A percentile compares a stretch with the other conserved stretches of the same genome.
Conservation (phyloP, 1,140 invertebrate genomes). For the Heterodera schachtii region DNA sequence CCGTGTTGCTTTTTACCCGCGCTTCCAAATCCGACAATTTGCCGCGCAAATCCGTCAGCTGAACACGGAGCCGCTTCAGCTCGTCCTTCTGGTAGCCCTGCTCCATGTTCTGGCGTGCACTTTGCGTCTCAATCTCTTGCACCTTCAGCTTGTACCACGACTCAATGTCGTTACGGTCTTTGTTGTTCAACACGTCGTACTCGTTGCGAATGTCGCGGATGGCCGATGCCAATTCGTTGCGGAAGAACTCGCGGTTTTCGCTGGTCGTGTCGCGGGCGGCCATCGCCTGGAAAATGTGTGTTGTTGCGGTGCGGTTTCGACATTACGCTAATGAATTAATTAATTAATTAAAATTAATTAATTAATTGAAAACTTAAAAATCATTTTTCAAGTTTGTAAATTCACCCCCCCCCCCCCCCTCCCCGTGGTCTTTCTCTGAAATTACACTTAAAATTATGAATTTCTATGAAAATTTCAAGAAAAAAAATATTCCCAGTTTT, state of each 20-base stretch:
- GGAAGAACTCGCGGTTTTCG: conserved; percentile 69
- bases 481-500: no score
- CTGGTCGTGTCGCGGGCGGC: conserved; percentile 69
- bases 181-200: conserved; percentile 68
- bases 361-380: no score
- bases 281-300: conserved; percentile 59
- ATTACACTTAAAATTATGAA: no score
- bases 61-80: conserved; percentile 67
- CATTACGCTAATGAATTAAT: no score
- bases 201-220: conserved; percentile 70
- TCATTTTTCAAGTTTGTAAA: no score
- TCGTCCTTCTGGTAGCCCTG: conserved; percentile 68
- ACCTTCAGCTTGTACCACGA: conserved; percentile 66
- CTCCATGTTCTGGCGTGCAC: conserved; percentile 69
- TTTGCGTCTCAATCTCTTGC: conserved; percentile 70
- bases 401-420: no score
- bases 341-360: no score
- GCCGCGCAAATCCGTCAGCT: conserved; percentile 67
- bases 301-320: no score
- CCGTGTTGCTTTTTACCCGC: conserved; percentile 56
- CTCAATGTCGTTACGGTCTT: conserved; percentile 67
- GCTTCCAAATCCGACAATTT: conserved; percentile 69
- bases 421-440: no score
- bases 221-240: conserved; percentile 69
- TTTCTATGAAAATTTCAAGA: no score